phyloP scores from a whole-genome alignment of 2,888 invertebrate genomes.

The Oscheius sp. region DNA sequence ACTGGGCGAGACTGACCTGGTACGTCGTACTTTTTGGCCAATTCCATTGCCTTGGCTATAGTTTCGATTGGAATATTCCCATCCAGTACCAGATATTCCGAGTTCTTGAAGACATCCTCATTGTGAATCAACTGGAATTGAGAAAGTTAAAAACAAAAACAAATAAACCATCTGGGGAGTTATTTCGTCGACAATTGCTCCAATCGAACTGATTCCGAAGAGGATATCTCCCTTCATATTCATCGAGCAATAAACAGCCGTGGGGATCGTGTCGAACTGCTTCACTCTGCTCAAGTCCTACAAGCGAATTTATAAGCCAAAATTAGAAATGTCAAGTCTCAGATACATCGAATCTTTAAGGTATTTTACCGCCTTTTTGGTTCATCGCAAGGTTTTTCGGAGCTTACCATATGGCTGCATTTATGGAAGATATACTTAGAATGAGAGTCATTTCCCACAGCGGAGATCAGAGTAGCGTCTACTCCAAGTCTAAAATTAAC shows the following conservation, averaged over 20 bases:
- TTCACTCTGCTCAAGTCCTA: constrained; percentile 38
- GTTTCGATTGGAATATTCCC: constrained; percentile 81
- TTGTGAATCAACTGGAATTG: constrained; percentile 76
- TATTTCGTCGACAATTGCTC: constrained; percentile 43
- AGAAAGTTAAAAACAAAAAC: neutral
- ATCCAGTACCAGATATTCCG: constrained; percentile 84
- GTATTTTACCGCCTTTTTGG: too few species aligned
- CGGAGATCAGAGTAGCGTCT: constrained; percentile 77
- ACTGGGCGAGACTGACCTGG: constrained; percentile 14
- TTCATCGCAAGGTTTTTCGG: neutral
- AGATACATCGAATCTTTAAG: too few species aligned
- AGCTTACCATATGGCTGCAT: constrained; percentile 44
- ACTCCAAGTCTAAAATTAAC: constrained; percentile 41
- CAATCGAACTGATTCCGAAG: constrained; percentile 55
- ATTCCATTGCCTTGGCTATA: constrained; percentile 72
- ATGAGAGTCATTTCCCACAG: constrained; percentile 79
- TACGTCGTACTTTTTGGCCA: constrained; percentile 44
- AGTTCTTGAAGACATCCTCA: constrained; percentile 75
- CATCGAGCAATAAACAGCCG: constrained; percentile 57
- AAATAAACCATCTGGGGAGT: constrained; percentile 48
- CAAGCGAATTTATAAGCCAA: too few species aligned
- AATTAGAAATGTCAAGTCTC: neutral
- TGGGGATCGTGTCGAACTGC: constrained; percentile 35
- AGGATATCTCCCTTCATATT: constrained; percentile 56
- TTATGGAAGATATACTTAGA: constrained; percentile 48